Evolutionary conservation across 2,888 invertebrate genomes (phyloP).

Genomic region (Hydraecia micacea): DNA sequence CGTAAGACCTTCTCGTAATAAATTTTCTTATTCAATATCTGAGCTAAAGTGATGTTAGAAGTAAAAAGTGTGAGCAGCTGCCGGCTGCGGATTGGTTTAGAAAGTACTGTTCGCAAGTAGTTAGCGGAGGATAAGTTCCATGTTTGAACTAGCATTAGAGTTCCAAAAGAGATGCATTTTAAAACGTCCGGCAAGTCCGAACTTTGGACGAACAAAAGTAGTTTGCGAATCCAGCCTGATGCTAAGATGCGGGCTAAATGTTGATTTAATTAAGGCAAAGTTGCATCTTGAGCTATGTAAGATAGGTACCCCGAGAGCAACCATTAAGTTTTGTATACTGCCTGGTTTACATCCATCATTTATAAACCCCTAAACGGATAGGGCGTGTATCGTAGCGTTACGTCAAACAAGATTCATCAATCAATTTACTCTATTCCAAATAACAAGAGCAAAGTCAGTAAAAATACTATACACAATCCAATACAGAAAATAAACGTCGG

Average conservation of each 20-base stretch:
- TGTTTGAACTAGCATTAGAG: slow-evolving; percentile 79
- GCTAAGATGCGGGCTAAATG: slow-evolving; percentile 36
- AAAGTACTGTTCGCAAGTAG: slow-evolving; percentile 79
- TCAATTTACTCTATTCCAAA: slow-evolving; percentile 51
- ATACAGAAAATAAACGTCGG: slow-evolving; percentile 50
- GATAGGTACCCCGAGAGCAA: slow-evolving; percentile 1
- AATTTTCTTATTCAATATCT: slow-evolving; percentile 66
- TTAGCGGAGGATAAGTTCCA: slow-evolving; percentile 80
- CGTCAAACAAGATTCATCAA: slow-evolving; percentile 46
- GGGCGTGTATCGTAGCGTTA: slow-evolving; percentile 20
- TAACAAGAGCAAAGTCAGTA: slow-evolving; percentile 47
- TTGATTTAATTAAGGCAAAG: slow-evolving; percentile 29
- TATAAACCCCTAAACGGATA: slow-evolving; percentile 30
- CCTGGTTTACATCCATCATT: slow-evolving; percentile 44
- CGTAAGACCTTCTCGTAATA: slow-evolving; percentile 50
- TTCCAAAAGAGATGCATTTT: slow-evolving; percentile 73
- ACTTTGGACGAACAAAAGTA: slow-evolving; percentile 64
- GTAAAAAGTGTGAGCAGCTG: slow-evolving; percentile 76
- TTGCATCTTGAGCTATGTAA: slow-evolving; percentile 10
- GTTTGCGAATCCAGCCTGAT: slow-evolving; percentile 42
- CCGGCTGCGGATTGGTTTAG: slow-evolving; percentile 73
- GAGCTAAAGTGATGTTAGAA: slow-evolving; percentile 58
- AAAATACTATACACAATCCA: slow-evolving; percentile 34
- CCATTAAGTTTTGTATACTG: neutral
- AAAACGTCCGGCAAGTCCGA: slow-evolving; percentile 68